Percentiles rank a stretch among this genome's conserved stretches.
Conservation (phyloP, 2,113 vertebrate species). For the Tragelaphus scriptus region DNA sequence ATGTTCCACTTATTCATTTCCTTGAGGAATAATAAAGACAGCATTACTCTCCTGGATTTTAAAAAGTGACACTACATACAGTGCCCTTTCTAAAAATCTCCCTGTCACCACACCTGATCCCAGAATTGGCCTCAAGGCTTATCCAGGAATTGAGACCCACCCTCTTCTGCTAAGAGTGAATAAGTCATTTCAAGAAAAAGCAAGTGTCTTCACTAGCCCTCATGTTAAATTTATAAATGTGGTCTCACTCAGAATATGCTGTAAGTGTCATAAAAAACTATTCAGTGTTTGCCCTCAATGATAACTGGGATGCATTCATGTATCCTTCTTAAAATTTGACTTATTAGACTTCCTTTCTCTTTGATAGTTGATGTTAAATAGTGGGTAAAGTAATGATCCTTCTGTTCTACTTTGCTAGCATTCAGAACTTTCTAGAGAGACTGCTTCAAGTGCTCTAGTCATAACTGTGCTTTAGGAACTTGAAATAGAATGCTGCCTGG, state of each 20-base stretch:
- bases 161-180: neutral
- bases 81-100: conserved; percentile 3
- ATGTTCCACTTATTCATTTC: conserved; percentile 14
- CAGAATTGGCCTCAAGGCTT: neutral
- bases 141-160: neutral
- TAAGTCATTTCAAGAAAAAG: conserved; percentile 21
- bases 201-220: neutral
- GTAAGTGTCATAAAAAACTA: neutral
- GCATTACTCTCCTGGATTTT: neutral
- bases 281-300: neutral
- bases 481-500: neutral
- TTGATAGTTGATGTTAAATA: neutral
- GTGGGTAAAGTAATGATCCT: neutral
- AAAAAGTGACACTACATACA: neutral
- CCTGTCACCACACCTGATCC: conserved; percentile 18
- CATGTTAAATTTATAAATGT: conserved; percentile 1
- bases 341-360: neutral
- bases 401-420: neutral
- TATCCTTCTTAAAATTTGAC: neutral
- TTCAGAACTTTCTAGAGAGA: neutral
- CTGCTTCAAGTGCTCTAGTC: neutral
- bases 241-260: neutral
- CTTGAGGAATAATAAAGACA: conserved; percentile 42
- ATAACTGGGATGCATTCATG: neutral
- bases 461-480: neutral